A percentile compares a stretch with the other conserved stretches of the same genome.
Evolutionary conservation across 2,888 invertebrate genomes (phyloP).

Genomic region (Chymomyza caudatula): DNA sequence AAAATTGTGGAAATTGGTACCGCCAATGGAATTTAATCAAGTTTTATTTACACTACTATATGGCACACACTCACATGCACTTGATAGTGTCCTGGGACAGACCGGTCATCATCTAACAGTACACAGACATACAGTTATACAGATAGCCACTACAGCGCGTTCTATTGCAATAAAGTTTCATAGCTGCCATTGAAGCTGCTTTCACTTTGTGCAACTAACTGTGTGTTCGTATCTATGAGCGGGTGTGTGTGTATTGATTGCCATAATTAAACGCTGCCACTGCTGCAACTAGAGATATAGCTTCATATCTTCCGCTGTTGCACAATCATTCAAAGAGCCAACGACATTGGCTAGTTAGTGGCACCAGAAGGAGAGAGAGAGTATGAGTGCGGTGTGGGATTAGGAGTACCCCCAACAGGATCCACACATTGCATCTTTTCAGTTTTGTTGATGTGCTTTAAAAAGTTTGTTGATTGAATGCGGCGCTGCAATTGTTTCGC

Average conservation of each 20-base stretch:
- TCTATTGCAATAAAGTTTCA: constrained; percentile 34
- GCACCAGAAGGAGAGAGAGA: not conserved
- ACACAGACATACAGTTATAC: not conserved
- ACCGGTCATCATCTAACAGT: constrained; percentile 10
- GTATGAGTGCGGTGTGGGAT: no score
- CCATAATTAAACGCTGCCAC: constrained; percentile 63
- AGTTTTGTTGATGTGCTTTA: constrained; percentile 70
- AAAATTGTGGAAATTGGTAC: constrained; percentile 49
- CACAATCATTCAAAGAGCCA: constrained; percentile 6
- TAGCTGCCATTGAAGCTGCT: not conserved
- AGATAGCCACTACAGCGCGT: not conserved
- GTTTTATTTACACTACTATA: constrained; percentile 65
- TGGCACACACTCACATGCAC: constrained; percentile 20
- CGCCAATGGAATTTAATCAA: constrained; percentile 70
- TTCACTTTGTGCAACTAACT: not conserved
- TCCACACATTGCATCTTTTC: constrained; percentile 9
- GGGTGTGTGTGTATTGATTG: constrained; percentile 54
- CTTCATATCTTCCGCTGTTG: not conserved
- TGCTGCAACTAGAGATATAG: constrained; percentile 9
- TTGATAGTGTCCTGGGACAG: constrained; percentile 10
- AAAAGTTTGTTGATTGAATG: constrained; percentile 68
- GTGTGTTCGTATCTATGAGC: not conserved
- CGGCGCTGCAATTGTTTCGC: constrained; percentile 70
- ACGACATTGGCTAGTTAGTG: not conserved
- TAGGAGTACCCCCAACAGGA: not conserved